Percentiles rank a stretch among this genome's conserved stretches.
These are phyloP conservation scores for Sinocyclocheilus grahami DNA, from an alignment of 2,113 vertebrate genomes.

Conservation along the genomic window DNA sequence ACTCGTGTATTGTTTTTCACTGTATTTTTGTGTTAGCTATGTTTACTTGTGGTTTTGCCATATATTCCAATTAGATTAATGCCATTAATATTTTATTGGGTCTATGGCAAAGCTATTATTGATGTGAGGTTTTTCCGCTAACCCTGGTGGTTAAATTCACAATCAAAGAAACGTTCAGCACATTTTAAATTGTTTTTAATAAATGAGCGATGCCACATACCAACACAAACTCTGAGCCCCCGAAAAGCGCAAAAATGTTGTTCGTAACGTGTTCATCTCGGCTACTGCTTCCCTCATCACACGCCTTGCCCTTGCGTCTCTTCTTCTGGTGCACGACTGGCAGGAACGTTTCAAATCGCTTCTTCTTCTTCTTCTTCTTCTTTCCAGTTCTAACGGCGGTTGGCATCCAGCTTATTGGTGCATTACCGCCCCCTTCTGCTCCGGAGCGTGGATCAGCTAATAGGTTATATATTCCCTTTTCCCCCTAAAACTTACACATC, in stretches of 20 bases:
- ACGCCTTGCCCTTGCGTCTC: background rate
- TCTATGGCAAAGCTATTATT: background rate
- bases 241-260: conserved; percentile 18
- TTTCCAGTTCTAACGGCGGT: no score
- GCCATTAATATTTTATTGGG: background rate
- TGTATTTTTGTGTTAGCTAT: background rate
- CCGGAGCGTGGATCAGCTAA: no score
- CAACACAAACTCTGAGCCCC: conserved; percentile 6
- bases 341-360: background rate
- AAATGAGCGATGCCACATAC: background rate
- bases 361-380: no score
- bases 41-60: background rate
- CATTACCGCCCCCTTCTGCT: no score
- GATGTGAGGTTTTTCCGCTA: background rate
- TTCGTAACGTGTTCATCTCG: conserved; percentile 42
- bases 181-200: background rate
- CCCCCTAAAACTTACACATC: no score
- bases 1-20: no score
- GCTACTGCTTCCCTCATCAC: background rate
- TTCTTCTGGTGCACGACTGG: background rate
- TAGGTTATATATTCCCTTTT: no score
- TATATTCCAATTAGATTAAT: background rate
- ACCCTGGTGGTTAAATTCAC: background rate
- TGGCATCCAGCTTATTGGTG: no score
- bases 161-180: background rate